Conservation (phyloP, 2,888 invertebrate genomes). For the Cataglyphis cursor region DNA sequence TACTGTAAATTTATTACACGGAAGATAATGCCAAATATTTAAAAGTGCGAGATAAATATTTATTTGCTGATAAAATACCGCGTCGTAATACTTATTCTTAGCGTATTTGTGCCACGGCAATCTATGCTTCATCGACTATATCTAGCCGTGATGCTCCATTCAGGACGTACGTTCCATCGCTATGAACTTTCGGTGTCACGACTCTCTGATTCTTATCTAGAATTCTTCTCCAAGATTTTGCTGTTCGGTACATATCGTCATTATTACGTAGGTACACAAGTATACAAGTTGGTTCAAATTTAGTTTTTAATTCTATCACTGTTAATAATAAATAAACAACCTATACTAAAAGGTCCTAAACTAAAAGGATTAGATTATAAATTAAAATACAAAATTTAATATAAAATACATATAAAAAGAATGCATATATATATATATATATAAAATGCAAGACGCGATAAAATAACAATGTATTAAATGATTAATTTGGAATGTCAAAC, state of each 20-base stretch:
- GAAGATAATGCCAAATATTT: conserved; percentile 34
- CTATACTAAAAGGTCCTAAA: too few relatives aligned
- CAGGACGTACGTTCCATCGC: conserved; percentile 44
- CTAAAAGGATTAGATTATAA: not conserved
- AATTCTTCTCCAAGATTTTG: conserved; percentile 30
- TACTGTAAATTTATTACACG: conserved; percentile 16
- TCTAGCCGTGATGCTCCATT: conserved; percentile 34
- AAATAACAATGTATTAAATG: not conserved
- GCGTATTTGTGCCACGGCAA: not conserved
- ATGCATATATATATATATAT: too few relatives aligned
- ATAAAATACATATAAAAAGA: too few relatives aligned
- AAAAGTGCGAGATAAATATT: conserved; percentile 17
- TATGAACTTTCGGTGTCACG: conserved; percentile 55
- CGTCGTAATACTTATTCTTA: conserved; percentile 34
- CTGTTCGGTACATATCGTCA: conserved; percentile 40
- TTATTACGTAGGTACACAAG: not conserved
- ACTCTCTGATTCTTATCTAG: conserved; percentile 50
- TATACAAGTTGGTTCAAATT: conserved; percentile 7
- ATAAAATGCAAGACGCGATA: not conserved
- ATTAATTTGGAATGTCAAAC: not conserved
- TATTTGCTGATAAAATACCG: conserved; percentile 30
- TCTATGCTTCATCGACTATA: not conserved
- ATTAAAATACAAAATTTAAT: not conserved
- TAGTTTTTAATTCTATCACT: not conserved
- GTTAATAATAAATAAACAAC: not conserved